These are phyloP conservation scores for Patella ulyssiponensis DNA, from an alignment of 2,888 invertebrate species.

Conservation along the genomic window DNA sequence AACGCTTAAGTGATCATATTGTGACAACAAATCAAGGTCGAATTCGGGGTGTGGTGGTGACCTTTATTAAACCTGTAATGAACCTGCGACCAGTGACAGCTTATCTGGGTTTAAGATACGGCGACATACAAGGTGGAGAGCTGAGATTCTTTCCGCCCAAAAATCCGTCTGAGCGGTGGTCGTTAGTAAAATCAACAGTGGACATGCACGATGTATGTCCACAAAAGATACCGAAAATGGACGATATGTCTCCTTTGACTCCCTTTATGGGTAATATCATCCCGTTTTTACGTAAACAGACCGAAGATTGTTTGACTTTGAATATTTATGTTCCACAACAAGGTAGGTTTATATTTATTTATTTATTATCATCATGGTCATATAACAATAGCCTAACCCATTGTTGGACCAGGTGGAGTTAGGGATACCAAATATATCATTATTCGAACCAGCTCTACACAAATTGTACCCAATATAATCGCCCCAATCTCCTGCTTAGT, in stretches of 20 bases:
- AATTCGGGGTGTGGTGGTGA: background rate
- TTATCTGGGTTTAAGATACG: background rate
- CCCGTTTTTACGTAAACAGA: background rate
- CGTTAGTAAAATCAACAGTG: background rate
- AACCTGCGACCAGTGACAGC: background rate
- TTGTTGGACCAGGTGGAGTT: too few species aligned
- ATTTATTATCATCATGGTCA: too few species aligned
- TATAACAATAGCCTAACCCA: too few species aligned
- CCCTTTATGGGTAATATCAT: background rate
- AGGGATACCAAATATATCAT: too few species aligned
- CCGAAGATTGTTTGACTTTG: background rate
- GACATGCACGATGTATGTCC: background rate
- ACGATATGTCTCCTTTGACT: background rate
- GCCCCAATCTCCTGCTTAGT: too few species aligned
- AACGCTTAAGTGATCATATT: background rate
- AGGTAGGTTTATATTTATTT: background rate
- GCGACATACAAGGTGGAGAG: background rate
- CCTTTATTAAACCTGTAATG: background rate
- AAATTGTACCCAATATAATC: too few species aligned
- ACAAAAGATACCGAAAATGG: background rate
- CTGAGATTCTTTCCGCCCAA: background rate
- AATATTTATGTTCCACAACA: background rate
- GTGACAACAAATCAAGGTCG: constrained; percentile 1
- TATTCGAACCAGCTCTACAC: too few species aligned
- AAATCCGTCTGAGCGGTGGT: background rate